Evolutionary conservation across 1,140 invertebrate species (phyloP), one percentile per base, ranked within the genome.

Genomic region (Gonatopus flavifemur): DNA sequence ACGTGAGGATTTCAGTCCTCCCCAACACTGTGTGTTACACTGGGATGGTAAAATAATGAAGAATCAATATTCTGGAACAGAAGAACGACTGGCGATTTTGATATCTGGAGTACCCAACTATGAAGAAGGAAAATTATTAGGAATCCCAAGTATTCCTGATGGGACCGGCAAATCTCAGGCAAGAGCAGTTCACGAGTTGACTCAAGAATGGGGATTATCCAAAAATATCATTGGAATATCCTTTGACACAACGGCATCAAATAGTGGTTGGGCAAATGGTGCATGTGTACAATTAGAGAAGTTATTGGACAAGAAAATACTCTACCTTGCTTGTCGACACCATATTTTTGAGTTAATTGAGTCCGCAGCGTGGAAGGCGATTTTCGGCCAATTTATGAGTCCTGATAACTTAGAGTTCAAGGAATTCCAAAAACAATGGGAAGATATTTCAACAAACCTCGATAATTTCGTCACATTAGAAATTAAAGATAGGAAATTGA

Each of bases 261-360:
- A 58, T 20, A 64, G 55, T n/a, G 64, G 58, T 38, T 1, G 21
- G 12, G 44, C 54, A 24, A 40, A 41, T 15, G 58, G 58, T 16
- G 58, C 58, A 25, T 53, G 44, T 39, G 35, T 47, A 22, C 16
- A 40, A n/a, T 24, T 59, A 20, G 53, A 59, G 30, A 15, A 49
- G 15, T 9, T 33, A 49, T 20, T 60, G 15, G 10, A 47, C 10
- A 53, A 45, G 38, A 39, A 45, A 19, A 21, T 61, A n/a, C 24
- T 57, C 24, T n/a, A 47, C 13, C 46, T 61, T 4, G 62, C 66
- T 24, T 69, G 64, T 51, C 49, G 64, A 19, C 62, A 66, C 42
- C 63, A 70, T 48, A 57, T 69, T 19, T 49, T 59, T 28, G 62
- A 72, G 48, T 48, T 66, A 12, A 46, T 63, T 38, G 5, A n/a